Evolutionary conservation across 2,797 vertebrate genomes (phyloP).

Genomic region (Carcharodon carcharias): DNA sequence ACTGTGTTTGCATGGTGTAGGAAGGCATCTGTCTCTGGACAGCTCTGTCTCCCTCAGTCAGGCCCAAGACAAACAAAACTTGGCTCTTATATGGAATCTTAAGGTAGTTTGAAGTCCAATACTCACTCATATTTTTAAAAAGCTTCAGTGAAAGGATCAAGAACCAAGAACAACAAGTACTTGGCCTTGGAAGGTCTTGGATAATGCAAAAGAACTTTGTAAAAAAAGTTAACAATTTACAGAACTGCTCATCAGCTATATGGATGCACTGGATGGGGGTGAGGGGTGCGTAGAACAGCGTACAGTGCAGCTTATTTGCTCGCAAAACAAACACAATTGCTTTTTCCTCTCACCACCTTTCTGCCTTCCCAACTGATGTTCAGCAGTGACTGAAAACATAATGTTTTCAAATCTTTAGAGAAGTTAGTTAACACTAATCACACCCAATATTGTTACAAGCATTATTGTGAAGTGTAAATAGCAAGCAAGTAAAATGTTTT

Average conservation of each 20-base stretch:
- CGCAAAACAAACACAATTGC: not conserved
- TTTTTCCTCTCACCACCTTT: not conserved
- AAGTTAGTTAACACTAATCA: not conserved
- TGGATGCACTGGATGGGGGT: not conserved
- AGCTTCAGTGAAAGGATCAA: not conserved
- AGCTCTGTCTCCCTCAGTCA: not conserved
- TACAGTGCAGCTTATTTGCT: not conserved
- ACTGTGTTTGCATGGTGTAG: not conserved
- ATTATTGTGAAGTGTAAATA: too few relatives aligned
- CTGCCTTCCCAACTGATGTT: not conserved
- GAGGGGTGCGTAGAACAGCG: not conserved
- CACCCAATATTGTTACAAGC: too few relatives aligned
- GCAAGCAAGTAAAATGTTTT: too few relatives aligned
- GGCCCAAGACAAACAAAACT: not conserved
- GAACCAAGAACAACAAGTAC: not conserved
- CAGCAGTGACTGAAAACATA: not conserved
- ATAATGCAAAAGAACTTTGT: not conserved
- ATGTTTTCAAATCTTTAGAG: not conserved
- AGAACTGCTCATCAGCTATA: not conserved
- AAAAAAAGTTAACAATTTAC: not conserved
- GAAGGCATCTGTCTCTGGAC: not conserved
- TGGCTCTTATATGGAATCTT: not conserved
- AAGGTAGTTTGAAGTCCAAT: not conserved
- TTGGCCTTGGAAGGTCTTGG: not conserved
- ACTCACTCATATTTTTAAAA: not conserved